These are phyloP conservation scores for Orchesella cincta DNA, from an alignment of 1,140 invertebrate species.

Conservation along the genomic window DNA sequence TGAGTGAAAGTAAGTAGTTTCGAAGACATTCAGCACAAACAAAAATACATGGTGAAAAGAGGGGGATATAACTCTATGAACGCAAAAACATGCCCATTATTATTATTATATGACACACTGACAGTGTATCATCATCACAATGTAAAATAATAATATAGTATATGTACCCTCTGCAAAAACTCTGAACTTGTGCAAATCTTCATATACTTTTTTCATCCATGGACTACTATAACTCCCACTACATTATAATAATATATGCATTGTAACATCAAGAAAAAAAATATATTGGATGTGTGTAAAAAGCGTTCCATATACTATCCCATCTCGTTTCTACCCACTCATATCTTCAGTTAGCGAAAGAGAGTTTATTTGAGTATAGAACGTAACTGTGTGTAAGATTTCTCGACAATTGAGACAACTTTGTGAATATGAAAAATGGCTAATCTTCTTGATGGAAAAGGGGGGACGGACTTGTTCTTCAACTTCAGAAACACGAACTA, in stretches of 20 bases:
- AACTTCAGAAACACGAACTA: neutral
- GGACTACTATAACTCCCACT: too few relatives aligned
- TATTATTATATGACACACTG: neutral
- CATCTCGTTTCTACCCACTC: neutral
- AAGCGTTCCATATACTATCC: too few relatives aligned
- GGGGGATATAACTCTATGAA: neutral
- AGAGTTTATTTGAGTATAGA: neutral
- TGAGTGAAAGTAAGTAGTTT: neutral
- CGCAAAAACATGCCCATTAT: neutral
- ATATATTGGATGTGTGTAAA: too few relatives aligned
- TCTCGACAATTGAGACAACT: slow-evolving; percentile 26
- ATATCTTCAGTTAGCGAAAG: neutral
- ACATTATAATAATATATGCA: too few relatives aligned
- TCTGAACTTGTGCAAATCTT: too few relatives aligned
- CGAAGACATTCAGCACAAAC: neutral
- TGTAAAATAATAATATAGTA: neutral
- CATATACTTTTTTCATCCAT: too few relatives aligned
- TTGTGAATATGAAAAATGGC: slow-evolving; percentile 37
- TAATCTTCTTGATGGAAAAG: slow-evolving; percentile 34
- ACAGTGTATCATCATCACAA: neutral
- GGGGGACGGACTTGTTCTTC: neutral
- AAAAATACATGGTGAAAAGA: neutral
- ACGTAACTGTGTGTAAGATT: neutral
- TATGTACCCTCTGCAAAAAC: too few relatives aligned
- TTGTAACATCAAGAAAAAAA: too few relatives aligned